Base-by-base conservation (phyloP, 2,113 vertebrate genomes). In the Chaetodon auriga region DNA sequence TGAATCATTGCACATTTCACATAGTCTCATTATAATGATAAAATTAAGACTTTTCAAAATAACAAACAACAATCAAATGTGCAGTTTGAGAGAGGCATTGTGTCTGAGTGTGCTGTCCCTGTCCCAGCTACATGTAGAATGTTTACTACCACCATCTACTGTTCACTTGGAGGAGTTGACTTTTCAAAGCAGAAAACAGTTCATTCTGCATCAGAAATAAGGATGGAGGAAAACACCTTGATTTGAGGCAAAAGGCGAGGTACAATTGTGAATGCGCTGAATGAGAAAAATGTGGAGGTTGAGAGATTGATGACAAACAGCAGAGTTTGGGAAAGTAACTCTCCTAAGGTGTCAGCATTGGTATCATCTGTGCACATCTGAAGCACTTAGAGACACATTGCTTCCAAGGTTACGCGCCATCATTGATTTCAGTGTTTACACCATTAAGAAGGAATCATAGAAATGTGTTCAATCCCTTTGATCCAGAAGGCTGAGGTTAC, bases 91-190 rank as follows among this genome's bases (percentile, higher is more conserved):
- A 21, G 38, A 60, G 75, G 51, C 36, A 9, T 25, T 65, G 18
- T 63, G 79, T 73, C 43, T 60, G 46, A 21, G 36, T n/a, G 41
- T 62, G 45, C 46, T 57, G 68, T 77, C 51, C 48, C 60, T n/a
- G 2, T 46, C 43, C 53, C 46, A 60, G 65, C 60, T 57, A 18
- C 58, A 87, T 90, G 83, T 91, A 86, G 80, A 94, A 94, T 94
- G 94, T 94, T 94, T 92, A 91, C 93, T 95, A 94, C 94, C 86
- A 93, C 95, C 95, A 96, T 95, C 95, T 96, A 89, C 95, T 95
- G 95, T 95, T 95, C 94, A 93, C 76, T 86, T 12, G 75, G 68
- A 93, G 95, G 90, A 95, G 81, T 82, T 85, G 82, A 86, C 77
- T 51, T 74, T 36, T 55, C 30, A 81, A 3, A 61, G 68, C 68